phyloP scores from a whole-genome alignment of 2,888 invertebrate species.

The Callyntrura sp. region DNA sequence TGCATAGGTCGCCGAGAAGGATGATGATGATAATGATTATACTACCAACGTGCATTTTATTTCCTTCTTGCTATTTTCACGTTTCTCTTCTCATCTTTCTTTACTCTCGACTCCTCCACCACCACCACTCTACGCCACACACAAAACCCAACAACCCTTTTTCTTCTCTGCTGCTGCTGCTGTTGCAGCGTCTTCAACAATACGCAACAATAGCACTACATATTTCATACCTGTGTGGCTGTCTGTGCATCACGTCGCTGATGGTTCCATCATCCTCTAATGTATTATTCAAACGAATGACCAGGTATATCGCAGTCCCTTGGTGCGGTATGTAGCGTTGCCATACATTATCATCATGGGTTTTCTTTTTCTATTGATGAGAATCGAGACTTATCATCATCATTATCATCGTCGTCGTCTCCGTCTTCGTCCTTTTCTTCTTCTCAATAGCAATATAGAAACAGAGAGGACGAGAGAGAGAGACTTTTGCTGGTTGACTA shows the following conservation, averaged over 20 bases:
- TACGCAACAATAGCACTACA: background rate
- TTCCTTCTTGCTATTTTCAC: conserved; percentile 17
- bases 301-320: background rate
- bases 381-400: conserved; percentile 19
- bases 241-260: background rate
- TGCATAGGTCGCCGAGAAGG: too few relatives aligned
- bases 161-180: background rate
- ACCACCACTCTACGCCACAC: too few relatives aligned
- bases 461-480: background rate
- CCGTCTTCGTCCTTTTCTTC: background rate
- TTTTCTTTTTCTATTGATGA: conserved; percentile 1
- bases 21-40: too few relatives aligned
- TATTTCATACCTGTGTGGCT: background rate
- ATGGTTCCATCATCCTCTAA: too few relatives aligned
- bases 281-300: background rate
- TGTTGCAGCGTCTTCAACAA: background rate
- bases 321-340: too few relatives aligned
- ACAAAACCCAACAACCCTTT: background rate
- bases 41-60: background rate
- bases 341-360: background rate
- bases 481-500: conserved; percentile 24
- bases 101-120: background rate
- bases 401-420: conserved; percentile 8
- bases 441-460: background rate
- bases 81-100: background rate